Evolutionary conservation across 1,140 invertebrate species (phyloP).

Genomic region (Dendrolimus kikuchii): DNA sequence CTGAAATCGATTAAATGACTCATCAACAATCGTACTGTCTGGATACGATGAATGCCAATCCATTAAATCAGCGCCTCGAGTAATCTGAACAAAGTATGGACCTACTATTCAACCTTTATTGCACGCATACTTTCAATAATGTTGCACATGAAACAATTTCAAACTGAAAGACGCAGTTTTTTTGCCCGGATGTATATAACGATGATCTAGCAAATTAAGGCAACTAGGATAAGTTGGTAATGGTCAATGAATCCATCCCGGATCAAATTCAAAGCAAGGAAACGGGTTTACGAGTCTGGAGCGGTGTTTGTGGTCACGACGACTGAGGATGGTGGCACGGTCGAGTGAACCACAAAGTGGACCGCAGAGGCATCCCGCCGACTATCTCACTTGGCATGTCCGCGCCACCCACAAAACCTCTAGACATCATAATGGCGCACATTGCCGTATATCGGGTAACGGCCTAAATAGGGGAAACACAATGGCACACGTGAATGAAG

Average conservation of each 20-base stretch:
- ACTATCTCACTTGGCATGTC: conserved; percentile 3
- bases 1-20: too few relatives aligned
- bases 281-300: conserved; percentile 50
- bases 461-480: conserved; percentile 35
- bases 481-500: conserved; percentile 34
- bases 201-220: neutral
- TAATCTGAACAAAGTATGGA: conserved; percentile 7
- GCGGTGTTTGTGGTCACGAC: conserved; percentile 46
- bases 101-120: too few relatives aligned
- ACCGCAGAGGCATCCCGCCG: conserved; percentile 31
- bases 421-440: conserved; percentile 16
- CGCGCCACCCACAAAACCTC: conserved; percentile 21
- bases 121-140: too few relatives aligned
- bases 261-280: conserved; percentile 25
- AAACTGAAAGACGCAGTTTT: too few relatives aligned
- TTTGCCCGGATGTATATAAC: too few relatives aligned
- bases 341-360: conserved; percentile 41
- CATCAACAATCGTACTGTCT: too few relatives aligned
- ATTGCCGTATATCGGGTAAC: conserved; percentile 23
- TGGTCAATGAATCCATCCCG: conserved; percentile 25
- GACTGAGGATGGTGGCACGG: conserved; percentile 33
- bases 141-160: too few relatives aligned
- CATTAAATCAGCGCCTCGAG: too few relatives aligned
- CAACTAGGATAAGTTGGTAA: conserved; percentile 15
- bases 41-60: too few relatives aligned